Conservation (phyloP, 2,888 invertebrate genomes). For the Diplolepis rosae region DNA sequence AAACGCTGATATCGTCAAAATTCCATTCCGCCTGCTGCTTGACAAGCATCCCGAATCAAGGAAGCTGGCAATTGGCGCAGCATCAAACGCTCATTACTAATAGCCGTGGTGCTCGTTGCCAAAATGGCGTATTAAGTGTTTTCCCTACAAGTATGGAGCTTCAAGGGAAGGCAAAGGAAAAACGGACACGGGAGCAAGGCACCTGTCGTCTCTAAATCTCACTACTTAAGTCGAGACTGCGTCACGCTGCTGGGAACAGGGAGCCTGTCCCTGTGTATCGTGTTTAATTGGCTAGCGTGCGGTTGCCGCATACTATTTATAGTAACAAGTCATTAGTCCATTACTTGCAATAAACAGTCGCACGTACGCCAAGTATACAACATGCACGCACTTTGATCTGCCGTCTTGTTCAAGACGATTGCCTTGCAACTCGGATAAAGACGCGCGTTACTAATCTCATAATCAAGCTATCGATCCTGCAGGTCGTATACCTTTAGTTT, state of each 20-base stretch:
- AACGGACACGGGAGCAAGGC: conserved; percentile 47
- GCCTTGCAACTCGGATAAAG: conserved; percentile 23
- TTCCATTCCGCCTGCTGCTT: conserved; percentile 41
- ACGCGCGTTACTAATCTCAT: conserved; percentile 30
- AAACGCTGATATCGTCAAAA: conserved; percentile 28
- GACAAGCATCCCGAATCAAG: conserved; percentile 32
- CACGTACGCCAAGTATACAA: conserved; percentile 26
- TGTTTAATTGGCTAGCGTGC: conserved; percentile 69
- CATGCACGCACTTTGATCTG: conserved; percentile 33
- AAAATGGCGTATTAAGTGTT: conserved; percentile 61
- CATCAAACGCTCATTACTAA: conserved; percentile 64
- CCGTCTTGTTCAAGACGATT: conserved; percentile 27
- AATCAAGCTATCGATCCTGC: conserved; percentile 21
- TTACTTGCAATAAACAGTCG: conserved; percentile 59
- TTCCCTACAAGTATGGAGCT: conserved; percentile 47
- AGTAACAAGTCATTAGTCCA: conserved; percentile 64
- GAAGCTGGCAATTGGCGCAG: conserved; percentile 53
- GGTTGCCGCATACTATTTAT: conserved; percentile 61
- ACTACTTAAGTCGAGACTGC: conserved; percentile 63
- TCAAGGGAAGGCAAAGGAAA: conserved; percentile 38
- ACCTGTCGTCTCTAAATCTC: conserved; percentile 72
- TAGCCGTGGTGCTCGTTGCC: conserved; percentile 54
- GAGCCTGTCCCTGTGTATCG: conserved; percentile 55
- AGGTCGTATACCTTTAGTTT: background rate
- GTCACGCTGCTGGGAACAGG: conserved; percentile 42